These are phyloP conservation scores for Rhagonycha fulva DNA, from an alignment of 2,888 invertebrate species.

Conservation along the genomic window DNA sequence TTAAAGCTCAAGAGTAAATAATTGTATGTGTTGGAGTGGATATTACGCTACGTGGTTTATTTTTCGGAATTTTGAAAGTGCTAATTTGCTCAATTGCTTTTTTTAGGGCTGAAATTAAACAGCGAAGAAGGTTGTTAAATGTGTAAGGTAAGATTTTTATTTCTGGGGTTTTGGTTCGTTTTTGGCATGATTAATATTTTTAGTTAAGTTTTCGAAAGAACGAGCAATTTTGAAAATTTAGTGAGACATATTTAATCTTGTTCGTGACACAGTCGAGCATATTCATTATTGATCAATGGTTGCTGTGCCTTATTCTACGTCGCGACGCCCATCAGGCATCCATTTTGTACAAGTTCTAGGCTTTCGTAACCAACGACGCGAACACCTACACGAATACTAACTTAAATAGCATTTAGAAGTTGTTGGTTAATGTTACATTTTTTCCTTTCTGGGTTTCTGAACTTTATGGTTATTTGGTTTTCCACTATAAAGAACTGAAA, in stretches of 20 bases:
- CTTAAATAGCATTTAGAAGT: slow-evolving; percentile 33
- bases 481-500: not conserved
- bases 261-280: slow-evolving; percentile 50
- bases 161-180: not conserved
- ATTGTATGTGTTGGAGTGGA: not conserved
- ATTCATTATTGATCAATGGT: slow-evolving; percentile 55
- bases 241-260: slow-evolving; percentile 28
- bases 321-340: slow-evolving; percentile 53
- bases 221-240: not conserved
- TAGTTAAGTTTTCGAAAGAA: not conserved
- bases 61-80: not conserved
- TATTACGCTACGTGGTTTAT: not conserved
- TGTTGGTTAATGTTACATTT: slow-evolving; percentile 17
- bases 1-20: slow-evolving; percentile 31
- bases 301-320: slow-evolving; percentile 51
- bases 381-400: slow-evolving; percentile 34
- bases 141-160: not conserved
- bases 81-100: not conserved
- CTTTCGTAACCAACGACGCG: slow-evolving; percentile 40
- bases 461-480: slow-evolving; percentile 18
- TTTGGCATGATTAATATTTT: not conserved
- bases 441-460: slow-evolving; percentile 21
- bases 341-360: slow-evolving; percentile 48
- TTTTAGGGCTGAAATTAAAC: not conserved
- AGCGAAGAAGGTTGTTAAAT: not conserved